Percentiles rank a stretch among this genome's conserved stretches.
Evolutionary conservation across 2,113 vertebrate genomes (phyloP).

Genomic region (Ophthalmolycus amberensis): DNA sequence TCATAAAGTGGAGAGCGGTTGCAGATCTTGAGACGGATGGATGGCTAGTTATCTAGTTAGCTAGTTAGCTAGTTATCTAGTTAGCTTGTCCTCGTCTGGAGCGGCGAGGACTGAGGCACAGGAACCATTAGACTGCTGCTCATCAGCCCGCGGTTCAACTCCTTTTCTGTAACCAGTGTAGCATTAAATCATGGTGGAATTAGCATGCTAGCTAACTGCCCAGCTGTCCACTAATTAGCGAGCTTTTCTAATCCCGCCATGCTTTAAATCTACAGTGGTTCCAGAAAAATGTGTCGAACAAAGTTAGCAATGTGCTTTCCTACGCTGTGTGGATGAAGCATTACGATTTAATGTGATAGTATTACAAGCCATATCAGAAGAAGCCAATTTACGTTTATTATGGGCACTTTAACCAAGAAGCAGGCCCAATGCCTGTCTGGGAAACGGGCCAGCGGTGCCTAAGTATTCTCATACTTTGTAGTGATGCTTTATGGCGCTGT

Average conservation of each 20-base stretch:
- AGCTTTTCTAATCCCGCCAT: too few relatives aligned
- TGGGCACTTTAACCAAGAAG: not conserved
- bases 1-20: too few relatives aligned
- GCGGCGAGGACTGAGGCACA: too few relatives aligned
- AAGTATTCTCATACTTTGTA: slow-evolving; percentile 2
- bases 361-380: not conserved
- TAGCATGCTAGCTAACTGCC: not conserved
- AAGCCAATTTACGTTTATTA: not conserved
- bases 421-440: slow-evolving; percentile 24
- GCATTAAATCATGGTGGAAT: too few relatives aligned
- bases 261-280: too few relatives aligned
- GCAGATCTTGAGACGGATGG: too few relatives aligned
- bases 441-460: slow-evolving; percentile 21
- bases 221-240: not conserved
- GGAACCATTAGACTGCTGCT: too few relatives aligned
- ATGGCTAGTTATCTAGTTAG: too few relatives aligned
- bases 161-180: too few relatives aligned
- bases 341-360: not conserved
- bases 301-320: not conserved
- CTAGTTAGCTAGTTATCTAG: not conserved
- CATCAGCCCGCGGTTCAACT: too few relatives aligned
- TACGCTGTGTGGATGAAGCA: too few relatives aligned
- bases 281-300: too few relatives aligned
- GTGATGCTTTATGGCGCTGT: slow-evolving; percentile 15
- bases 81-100: not conserved